Percentiles rank a stretch among this genome's conserved stretches.
Evolutionary conservation across 2,113 vertebrate genomes (phyloP).

Genomic region (Antidorcas marsupialis): DNA sequence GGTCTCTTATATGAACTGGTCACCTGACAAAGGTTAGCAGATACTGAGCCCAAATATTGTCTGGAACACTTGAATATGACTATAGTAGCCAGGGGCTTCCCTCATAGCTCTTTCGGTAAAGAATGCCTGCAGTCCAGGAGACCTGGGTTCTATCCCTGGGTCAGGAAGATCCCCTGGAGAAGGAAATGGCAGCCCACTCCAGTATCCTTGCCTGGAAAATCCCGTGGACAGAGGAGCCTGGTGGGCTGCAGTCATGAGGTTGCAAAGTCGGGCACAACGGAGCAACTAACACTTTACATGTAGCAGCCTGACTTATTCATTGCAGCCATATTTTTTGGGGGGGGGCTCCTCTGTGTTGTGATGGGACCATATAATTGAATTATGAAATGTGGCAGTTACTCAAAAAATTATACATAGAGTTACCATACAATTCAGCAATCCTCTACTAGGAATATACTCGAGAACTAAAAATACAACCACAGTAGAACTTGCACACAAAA

Average conservation of each 20-base stretch:
- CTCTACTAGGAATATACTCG: neutral
- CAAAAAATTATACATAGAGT: neutral
- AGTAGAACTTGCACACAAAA: neutral
- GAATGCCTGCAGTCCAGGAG: neutral
- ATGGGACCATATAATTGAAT: neutral
- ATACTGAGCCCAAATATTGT: neutral
- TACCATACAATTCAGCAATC: neutral
- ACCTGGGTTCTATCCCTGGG: neutral
- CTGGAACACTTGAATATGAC: neutral
- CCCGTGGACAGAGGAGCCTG: neutral
- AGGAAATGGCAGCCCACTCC: neutral
- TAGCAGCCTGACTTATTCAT: neutral
- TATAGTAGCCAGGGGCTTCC: neutral
- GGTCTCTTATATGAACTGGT: neutral
- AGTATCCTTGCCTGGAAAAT: neutral
- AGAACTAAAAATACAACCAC: neutral
- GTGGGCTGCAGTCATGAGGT: neutral
- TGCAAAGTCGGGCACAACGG: neutral
- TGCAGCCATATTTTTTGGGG: accelerated
- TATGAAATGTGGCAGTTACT: neutral
- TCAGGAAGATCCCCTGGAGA: neutral
- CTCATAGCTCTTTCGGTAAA: neutral
- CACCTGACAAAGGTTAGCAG: neutral
- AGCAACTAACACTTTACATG: neutral
- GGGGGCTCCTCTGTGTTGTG: neutral